Evolutionary conservation across 2,888 invertebrate species (phyloP).

Genomic region (Listrodromus nycthemerus): DNA sequence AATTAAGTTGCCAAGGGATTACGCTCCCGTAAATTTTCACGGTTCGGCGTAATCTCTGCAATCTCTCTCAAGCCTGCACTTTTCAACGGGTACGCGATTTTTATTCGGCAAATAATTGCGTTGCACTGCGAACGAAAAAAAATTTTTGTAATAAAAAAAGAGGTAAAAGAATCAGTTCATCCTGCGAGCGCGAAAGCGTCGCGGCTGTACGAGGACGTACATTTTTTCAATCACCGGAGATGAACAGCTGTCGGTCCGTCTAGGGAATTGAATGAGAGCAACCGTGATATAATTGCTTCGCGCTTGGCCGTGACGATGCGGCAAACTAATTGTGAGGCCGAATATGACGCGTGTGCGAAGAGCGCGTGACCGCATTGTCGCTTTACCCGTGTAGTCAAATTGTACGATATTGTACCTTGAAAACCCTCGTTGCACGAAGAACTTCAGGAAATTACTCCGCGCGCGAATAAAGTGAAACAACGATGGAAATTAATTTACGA

Average conservation of each 20-base stretch:
- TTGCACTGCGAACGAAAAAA: neutral
- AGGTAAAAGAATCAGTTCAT: neutral
- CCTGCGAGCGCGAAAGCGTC: neutral
- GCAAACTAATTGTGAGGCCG: slow-evolving; percentile 21
- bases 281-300: neutral
- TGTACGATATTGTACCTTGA: neutral
- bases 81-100: too few relatives aligned
- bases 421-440: neutral
- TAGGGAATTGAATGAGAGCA: neutral
- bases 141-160: neutral
- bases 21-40: too few relatives aligned
- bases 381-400: neutral
- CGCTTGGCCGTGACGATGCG: neutral
- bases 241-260: neutral
- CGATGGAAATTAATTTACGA: neutral
- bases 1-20: too few relatives aligned
- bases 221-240: slow-evolving; percentile 15
- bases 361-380: neutral
- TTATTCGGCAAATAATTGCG: neutral
- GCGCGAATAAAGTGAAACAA: neutral
- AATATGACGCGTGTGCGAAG: neutral
- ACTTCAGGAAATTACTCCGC: neutral
- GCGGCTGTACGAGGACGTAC: neutral
- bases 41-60: too few relatives aligned
- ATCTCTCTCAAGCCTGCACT: neutral